Conservation (phyloP, 2,888 invertebrate species). For the Rosalia funebris region DNA sequence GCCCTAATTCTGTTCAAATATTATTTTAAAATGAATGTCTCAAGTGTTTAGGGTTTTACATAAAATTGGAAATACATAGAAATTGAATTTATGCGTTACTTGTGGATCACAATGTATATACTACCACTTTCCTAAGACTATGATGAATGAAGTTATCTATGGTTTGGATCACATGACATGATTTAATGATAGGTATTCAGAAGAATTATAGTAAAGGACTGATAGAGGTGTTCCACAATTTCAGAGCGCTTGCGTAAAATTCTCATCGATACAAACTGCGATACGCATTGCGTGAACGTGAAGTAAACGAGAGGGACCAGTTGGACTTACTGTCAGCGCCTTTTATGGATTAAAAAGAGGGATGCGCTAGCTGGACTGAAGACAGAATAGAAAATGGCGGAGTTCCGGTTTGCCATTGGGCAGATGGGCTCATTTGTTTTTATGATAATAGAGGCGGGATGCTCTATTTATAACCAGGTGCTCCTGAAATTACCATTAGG, state of each 20-base stretch:
- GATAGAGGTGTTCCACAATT: slow-evolving; percentile 23
- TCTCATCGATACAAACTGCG: slow-evolving; percentile 55
- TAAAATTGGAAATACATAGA: no score
- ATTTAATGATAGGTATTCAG: neutral
- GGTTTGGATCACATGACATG: no score
- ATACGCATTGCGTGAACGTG: slow-evolving; percentile 55
- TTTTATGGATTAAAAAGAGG: slow-evolving; percentile 61
- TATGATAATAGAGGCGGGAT: slow-evolving; percentile 55
- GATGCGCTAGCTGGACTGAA: slow-evolving; percentile 55
- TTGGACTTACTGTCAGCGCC: slow-evolving; percentile 53
- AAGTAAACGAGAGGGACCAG: slow-evolving; percentile 27
- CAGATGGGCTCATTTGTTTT: slow-evolving; percentile 59
- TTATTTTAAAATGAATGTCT: no score
- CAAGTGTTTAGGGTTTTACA: no score
- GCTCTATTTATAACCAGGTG: slow-evolving; percentile 36
- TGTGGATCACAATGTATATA: no score
- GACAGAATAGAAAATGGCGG: slow-evolving; percentile 59
- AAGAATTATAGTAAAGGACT: neutral
- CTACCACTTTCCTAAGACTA: no score
- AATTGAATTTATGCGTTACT: no score
- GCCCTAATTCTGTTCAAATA: no score
- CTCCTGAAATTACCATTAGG: slow-evolving; percentile 29
- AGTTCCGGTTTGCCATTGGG: slow-evolving; percentile 58
- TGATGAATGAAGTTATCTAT: no score
- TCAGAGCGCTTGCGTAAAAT: slow-evolving; percentile 47